A percentile compares a stretch with the other conserved stretches of the same genome.
Conservation (phyloP, 2,888 invertebrate species). For the Belgica antarctica region DNA sequence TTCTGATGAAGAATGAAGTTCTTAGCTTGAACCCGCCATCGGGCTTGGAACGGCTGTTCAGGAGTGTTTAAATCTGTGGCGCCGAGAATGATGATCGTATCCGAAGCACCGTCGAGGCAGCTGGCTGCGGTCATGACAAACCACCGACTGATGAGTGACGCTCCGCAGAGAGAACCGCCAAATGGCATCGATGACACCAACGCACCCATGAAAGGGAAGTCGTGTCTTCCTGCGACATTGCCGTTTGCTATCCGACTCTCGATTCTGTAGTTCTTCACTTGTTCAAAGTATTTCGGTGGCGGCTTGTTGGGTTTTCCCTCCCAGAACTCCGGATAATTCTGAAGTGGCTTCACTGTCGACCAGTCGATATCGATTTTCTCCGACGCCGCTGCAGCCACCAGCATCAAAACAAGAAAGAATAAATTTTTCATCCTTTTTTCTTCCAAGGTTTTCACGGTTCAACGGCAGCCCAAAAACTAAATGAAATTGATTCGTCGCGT, state of each 20-base stretch:
- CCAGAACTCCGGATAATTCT: background rate
- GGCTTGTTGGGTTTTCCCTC: background rate
- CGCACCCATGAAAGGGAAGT: conserved; percentile 13
- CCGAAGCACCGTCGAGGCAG: background rate
- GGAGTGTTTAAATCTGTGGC: background rate
- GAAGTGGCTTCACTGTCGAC: background rate
- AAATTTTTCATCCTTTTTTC: background rate
- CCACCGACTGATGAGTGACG: background rate
- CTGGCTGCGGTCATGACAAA: background rate
- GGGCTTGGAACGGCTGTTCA: background rate
- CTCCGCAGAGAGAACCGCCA: background rate
- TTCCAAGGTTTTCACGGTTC: background rate
- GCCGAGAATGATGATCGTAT: background rate
- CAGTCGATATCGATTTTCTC: conserved; percentile 5
- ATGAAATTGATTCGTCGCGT: background rate
- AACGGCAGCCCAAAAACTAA: background rate
- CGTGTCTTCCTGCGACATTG: background rate
- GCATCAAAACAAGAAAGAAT: too few relatives aligned
- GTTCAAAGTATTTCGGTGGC: background rate
- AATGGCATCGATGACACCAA: background rate
- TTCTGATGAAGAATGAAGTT: background rate
- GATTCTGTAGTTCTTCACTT: background rate
- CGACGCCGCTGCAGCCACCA: background rate
- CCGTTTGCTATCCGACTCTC: background rate
- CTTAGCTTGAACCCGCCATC: background rate